Evolutionary conservation across 2,113 vertebrate genomes (phyloP), one percentile per base, ranked within the genome.

Genomic region (Lontra canadensis): DNA sequence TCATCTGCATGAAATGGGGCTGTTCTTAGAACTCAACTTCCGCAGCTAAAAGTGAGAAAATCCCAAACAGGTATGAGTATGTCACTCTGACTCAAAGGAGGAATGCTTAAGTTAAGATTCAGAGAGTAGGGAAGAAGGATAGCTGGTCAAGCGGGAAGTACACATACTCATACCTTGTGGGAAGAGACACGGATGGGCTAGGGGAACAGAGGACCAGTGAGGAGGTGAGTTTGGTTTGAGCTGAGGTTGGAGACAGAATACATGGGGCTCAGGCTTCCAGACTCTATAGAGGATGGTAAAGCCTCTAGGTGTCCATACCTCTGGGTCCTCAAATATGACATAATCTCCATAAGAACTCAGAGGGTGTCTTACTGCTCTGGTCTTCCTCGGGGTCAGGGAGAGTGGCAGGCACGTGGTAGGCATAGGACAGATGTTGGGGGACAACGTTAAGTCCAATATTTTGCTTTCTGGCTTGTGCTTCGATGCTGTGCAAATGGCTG

Each of bases 81-180:
- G 57, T 44, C 11, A 36, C 20, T 57, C n/a, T 49, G 71, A 88
- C 29, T 4, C 59, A 82, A n/a, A 47, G 44, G 11, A 93, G 49
- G 26, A 80, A 36, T 15, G 31, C 23, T 82, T 81, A 36, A 74
- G 61, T 94, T 94, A 61, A 73, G 44, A 89, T 78, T 76, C 78
- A 23, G 73, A 88, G 65, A 65, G 3, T 26, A 17, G 14, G 23
- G 55, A 61, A 63, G 49, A n/a, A 79, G 78, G 57, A 49, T 7
- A 39, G 42, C 12, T 36, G 36, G 34, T 25, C 25, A 44, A 14
- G 5, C 29, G 26, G 12, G 23, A 18, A 89, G 20, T 7, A 1
- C 23, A 47, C 1, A 25, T 6, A 3, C 1, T 4, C 14, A 61
- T 10, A 29, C 0, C 2, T 39, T 47, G 1, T 31, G 7, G 17